A percentile compares a stretch with the other conserved stretches of the same genome.
Conservation (phyloP, 2,113 vertebrate species). For the Saguinus midas region DNA sequence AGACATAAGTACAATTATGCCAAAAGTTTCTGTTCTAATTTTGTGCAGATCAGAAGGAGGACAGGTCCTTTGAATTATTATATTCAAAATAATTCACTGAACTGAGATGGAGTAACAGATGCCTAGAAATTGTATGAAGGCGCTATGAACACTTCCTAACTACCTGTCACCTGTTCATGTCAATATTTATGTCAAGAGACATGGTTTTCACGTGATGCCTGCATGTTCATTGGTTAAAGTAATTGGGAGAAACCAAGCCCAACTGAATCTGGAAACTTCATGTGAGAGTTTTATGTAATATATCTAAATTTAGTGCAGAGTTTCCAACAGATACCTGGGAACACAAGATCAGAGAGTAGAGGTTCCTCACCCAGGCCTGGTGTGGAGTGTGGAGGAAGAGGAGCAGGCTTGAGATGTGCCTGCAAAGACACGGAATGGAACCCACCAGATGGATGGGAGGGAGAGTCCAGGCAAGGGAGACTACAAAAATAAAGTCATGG, state of each 20-base stretch:
- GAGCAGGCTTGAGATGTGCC: too few relatives aligned
- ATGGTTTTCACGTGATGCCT: not conserved
- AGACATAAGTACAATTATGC: not conserved
- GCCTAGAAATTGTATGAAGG: not conserved
- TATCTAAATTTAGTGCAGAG: not conserved
- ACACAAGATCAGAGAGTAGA: not conserved
- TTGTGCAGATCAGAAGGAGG: not conserved
- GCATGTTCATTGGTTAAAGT: not conserved
- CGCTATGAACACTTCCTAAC: conserved; percentile 11
- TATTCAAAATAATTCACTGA: not conserved
- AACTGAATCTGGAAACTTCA: not conserved
- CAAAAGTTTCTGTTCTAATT: not conserved
- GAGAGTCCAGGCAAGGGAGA: not conserved
- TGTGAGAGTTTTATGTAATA: not conserved
- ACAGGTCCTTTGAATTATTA: not conserved
- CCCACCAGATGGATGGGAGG: not conserved
- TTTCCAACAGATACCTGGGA: not conserved
- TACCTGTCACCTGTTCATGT: not conserved
- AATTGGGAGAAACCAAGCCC: not conserved
- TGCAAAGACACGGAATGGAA: not conserved
- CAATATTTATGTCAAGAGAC: conserved; percentile 36
- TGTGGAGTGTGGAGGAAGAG: not conserved
- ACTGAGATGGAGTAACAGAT: not conserved
- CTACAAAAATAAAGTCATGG: not conserved
- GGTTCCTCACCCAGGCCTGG: not conserved